Percentiles rank a stretch among this genome's conserved stretches.
These are phyloP conservation scores for Decapterus maruadsi DNA, from an alignment of 2,797 vertebrate genomes.

Conservation along the genomic window DNA sequence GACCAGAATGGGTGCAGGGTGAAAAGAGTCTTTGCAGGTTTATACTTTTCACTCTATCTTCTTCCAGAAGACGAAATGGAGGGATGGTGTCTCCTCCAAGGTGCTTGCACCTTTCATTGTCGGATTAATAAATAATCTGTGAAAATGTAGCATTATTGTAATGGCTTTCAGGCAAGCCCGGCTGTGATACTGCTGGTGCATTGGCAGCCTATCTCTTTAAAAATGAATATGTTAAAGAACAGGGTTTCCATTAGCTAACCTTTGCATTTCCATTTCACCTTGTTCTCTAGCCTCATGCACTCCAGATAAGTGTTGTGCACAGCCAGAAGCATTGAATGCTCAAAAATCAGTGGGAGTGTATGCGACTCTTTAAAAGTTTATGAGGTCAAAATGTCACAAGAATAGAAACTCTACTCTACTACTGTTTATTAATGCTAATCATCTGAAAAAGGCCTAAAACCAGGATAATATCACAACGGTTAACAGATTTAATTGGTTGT, in stretches of 20 bases:
- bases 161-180: constrained; percentile 81
- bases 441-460: background rate
- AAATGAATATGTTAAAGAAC: constrained; percentile 86
- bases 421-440: background rate
- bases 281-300: constrained; percentile 76
- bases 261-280: constrained; percentile 78
- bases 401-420: constrained; percentile 5
- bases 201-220: constrained; percentile 83
- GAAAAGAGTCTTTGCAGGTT: constrained; percentile 77
- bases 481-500: background rate
- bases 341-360: constrained; percentile 31
- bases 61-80: constrained; percentile 57
- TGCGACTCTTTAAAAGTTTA: constrained; percentile 28
- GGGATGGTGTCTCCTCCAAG: constrained; percentile 46
- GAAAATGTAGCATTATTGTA: constrained; percentile 84
- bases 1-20: constrained; percentile 68
- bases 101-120: constrained; percentile 79
- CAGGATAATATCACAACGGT: background rate
- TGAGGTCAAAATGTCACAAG: constrained; percentile 33
- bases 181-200: constrained; percentile 62
- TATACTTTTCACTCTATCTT: constrained; percentile 62
- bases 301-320: constrained; percentile 72
- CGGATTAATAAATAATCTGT: constrained; percentile 87
- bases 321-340: constrained; percentile 38
- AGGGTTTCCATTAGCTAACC: constrained; percentile 82